A percentile compares a stretch with the other conserved stretches of the same genome.
Evolutionary conservation across 2,797 vertebrate species (phyloP).

Genomic region (Yasuhikotakia modesta): DNA sequence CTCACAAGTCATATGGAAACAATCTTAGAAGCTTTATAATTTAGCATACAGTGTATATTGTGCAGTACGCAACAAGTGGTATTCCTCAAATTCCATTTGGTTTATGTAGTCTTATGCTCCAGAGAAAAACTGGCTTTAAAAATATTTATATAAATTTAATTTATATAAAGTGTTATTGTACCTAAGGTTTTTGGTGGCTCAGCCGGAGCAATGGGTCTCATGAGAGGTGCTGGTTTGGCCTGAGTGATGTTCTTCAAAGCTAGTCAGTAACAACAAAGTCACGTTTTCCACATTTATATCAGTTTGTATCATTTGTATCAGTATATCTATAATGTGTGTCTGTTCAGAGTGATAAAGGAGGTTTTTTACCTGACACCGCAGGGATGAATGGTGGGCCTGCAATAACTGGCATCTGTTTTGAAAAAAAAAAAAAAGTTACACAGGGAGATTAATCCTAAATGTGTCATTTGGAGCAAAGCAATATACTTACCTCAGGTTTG

Average conservation of each 20-base stretch:
- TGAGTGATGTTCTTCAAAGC: conserved; percentile 35
- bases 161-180: conserved; percentile 16
- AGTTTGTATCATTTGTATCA: background rate
- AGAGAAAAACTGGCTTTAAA: background rate
- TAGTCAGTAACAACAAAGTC: conserved; percentile 1
- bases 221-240: conserved; percentile 18
- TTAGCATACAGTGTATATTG: background rate
- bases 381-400: conserved; percentile 20
- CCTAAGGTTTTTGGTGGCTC: conserved; percentile 18
- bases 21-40: background rate
- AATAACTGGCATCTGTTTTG: conserved; percentile 44
- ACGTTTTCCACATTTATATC: background rate
- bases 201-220: conserved; percentile 4
- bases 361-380: conserved; percentile 36
- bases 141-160: too few relatives aligned
- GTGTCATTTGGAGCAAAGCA: background rate
- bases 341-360: background rate
- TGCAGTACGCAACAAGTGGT: background rate
- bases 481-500: conserved; percentile 67
- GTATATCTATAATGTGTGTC: too few relatives aligned
- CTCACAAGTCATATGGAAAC: background rate
- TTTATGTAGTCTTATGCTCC: conserved; percentile 5
- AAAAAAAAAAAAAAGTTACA: conserved; percentile 35
- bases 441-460: conserved; percentile 17
- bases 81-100: background rate